phyloP scores from a whole-genome alignment of 2,797 vertebrate genomes.

The Pseudomugil tenellus region DNA sequence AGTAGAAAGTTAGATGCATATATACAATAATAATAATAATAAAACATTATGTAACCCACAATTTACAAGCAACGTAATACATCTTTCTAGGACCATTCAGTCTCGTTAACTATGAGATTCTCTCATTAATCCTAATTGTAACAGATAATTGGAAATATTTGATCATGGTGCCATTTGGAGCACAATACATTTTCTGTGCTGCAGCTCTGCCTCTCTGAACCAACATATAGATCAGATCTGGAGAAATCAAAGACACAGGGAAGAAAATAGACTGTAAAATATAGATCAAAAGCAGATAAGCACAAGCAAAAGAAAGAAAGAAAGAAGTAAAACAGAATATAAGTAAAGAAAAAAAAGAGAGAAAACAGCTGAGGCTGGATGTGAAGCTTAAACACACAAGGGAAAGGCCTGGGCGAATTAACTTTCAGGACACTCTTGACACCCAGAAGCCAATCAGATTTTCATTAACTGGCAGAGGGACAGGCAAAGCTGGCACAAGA shows the following conservation, averaged over 20 bases:
- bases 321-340: constrained; percentile 41
- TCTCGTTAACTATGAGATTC: background rate
- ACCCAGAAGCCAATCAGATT: constrained; percentile 87
- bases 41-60: constrained; percentile 1
- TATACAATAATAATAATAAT: background rate
- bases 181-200: background rate
- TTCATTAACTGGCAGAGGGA: constrained; percentile 87
- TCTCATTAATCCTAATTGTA: background rate
- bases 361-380: constrained; percentile 51
- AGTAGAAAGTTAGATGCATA: background rate
- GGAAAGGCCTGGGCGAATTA: constrained; percentile 80
- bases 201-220: background rate
- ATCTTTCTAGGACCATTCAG: background rate
- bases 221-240: background rate
- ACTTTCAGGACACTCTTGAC: constrained; percentile 87
- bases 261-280: constrained; percentile 4
- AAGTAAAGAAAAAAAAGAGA: constrained; percentile 28
- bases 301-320: constrained; percentile 14
- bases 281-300: constrained; percentile 8
- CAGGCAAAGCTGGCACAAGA: constrained; percentile 82
- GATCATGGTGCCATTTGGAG: constrained; percentile 1
- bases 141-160: constrained; percentile 2
- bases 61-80: constrained; percentile 1
- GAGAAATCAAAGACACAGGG: background rate
- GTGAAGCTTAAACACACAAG: constrained; percentile 70